A percentile compares a stretch with the other conserved stretches of the same genome.
Conservation (phyloP, 2,888 invertebrate species). For the Malthinus seriepunctatus region DNA sequence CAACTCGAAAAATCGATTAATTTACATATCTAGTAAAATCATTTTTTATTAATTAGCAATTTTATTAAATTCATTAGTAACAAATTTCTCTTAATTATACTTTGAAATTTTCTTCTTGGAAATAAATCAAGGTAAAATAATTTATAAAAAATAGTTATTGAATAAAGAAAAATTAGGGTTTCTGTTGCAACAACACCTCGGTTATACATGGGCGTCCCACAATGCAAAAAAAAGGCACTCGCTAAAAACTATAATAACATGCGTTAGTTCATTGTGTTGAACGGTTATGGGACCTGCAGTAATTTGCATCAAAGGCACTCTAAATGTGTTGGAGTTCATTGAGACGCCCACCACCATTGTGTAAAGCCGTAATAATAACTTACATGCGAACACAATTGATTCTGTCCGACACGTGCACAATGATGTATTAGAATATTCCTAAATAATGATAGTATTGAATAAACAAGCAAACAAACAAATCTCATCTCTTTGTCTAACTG, state of each 20-base stretch:
- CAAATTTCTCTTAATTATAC: neutral
- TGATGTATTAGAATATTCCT: slow-evolving; percentile 53
- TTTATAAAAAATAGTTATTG: neutral
- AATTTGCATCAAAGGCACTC: slow-evolving; percentile 40
- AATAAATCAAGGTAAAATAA: too few species aligned
- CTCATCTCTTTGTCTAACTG: slow-evolving; percentile 15
- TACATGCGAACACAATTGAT: slow-evolving; percentile 51
- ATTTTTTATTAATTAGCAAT: too few species aligned
- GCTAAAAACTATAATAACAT: slow-evolving; percentile 37
- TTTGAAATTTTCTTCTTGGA: neutral
- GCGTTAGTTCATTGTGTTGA: slow-evolving; percentile 39
- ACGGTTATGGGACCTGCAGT: slow-evolving; percentile 36
- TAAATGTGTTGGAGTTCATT: slow-evolving; percentile 51
- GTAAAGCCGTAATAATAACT: slow-evolving; percentile 45
- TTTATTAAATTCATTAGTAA: too few species aligned
- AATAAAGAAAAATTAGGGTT: neutral
- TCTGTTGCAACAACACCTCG: slow-evolving; percentile 15
- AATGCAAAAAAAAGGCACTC: slow-evolving; percentile 14
- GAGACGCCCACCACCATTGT: slow-evolving; percentile 52
- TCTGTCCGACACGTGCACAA: slow-evolving; percentile 53
- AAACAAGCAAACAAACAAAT: slow-evolving; percentile 16
- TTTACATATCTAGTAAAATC: too few species aligned
- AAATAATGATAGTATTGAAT: slow-evolving; percentile 50
- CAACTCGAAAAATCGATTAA: too few species aligned
- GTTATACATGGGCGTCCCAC: slow-evolving; percentile 24